Conservation (phyloP, 2,888 invertebrate species). For the Rhingia campestris region DNA sequence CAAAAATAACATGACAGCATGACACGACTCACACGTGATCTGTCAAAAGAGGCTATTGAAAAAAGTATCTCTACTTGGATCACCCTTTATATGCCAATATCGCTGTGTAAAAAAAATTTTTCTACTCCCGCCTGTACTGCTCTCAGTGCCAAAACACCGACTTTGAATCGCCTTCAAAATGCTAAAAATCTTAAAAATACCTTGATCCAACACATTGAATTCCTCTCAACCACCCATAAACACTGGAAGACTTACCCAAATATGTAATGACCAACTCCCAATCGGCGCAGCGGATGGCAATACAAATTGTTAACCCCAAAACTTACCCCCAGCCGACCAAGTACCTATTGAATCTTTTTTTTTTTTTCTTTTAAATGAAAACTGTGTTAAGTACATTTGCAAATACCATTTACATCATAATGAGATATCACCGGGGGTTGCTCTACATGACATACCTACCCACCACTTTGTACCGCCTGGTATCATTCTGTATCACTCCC, state of each 20-base stretch:
- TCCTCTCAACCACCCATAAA: neutral
- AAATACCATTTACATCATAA: slow-evolving; percentile 67
- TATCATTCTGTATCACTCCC: slow-evolving; percentile 59
- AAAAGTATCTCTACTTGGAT: too few relatives aligned
- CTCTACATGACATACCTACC: slow-evolving; percentile 32
- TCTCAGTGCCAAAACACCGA: too few relatives aligned
- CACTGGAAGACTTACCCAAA: neutral
- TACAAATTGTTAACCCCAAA: slow-evolving; percentile 30
- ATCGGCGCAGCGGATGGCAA: neutral
- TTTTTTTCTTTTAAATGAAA: slow-evolving; percentile 61
- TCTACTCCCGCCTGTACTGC: too few relatives aligned
- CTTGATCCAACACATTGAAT: too few relatives aligned
- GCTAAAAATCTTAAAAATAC: too few relatives aligned
- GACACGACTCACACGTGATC: too few relatives aligned
- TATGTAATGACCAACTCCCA: neutral
- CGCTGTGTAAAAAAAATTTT: too few relatives aligned
- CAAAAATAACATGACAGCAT: too few relatives aligned
- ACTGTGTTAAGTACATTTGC: slow-evolving; percentile 64
- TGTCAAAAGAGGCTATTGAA: too few relatives aligned
- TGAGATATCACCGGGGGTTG: slow-evolving; percentile 50
- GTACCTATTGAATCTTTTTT: slow-evolving; percentile 12
- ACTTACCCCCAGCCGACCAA: slow-evolving; percentile 29
- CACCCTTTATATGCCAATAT: too few relatives aligned
- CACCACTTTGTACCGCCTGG: slow-evolving; percentile 1
- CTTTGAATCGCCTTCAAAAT: too few relatives aligned